Evolutionary conservation across 2,113 vertebrate species (phyloP).

Genomic region (Cyanoderma ruficeps): DNA sequence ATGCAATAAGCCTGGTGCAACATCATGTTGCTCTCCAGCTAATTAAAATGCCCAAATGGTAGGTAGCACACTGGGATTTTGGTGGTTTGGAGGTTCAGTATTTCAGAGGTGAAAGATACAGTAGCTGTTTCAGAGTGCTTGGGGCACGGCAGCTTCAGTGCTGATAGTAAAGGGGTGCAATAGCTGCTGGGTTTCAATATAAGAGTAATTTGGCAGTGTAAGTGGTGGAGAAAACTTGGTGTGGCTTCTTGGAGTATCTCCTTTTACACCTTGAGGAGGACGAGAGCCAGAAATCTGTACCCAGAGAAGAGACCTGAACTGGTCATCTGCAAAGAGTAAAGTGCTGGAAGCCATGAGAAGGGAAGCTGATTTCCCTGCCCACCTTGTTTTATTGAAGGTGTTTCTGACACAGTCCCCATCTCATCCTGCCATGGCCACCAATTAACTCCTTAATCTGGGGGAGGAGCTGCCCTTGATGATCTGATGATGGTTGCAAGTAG

Average conservation of each 20-base stretch:
- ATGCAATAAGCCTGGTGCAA: not conserved
- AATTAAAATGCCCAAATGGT: not conserved
- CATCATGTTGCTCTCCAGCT: not conserved
- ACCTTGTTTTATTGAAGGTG: not conserved
- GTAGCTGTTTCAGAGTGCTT: not conserved
- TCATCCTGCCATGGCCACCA: rapidly evolving
- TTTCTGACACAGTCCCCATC: not conserved
- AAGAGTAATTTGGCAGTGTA: not conserved
- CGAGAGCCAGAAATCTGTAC: not conserved
- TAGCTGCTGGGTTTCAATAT: not conserved
- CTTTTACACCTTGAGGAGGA: not conserved
- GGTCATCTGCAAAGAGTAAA: not conserved
- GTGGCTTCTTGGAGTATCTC: not conserved
- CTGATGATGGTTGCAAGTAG: not conserved
- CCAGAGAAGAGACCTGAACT: not conserved
- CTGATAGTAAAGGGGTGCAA: not conserved
- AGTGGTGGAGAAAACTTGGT: not conserved
- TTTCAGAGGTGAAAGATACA: not conserved
- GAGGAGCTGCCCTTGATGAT: not conserved
- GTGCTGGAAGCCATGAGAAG: not conserved
- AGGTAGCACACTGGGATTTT: not conserved
- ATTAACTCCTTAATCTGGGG: rapidly evolving
- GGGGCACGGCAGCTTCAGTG: not conserved
- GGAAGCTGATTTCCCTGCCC: not conserved
- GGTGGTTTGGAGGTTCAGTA: not conserved